Evolutionary conservation across 1,140 invertebrate species (phyloP).

Genomic region (Drosophila murphyi): DNA sequence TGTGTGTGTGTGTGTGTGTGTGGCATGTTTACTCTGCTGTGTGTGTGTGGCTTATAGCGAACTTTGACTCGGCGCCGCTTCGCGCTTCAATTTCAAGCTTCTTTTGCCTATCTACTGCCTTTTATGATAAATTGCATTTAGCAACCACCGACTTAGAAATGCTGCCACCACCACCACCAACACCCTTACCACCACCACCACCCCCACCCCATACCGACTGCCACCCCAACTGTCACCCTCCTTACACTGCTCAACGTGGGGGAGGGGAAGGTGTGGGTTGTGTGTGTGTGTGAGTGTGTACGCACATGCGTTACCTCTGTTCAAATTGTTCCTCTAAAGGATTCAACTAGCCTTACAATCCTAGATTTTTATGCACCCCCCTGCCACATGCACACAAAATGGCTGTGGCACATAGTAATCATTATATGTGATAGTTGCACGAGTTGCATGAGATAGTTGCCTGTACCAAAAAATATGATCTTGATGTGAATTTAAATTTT

Average conservation of each 20-base stretch:
- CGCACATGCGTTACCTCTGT: constrained; percentile 62
- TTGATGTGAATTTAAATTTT: not conserved
- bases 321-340: constrained; percentile 56
- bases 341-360: constrained; percentile 56
- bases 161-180: constrained; percentile 34
- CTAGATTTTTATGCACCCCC: constrained; percentile 38
- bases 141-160: constrained; percentile 66
- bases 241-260: constrained; percentile 31
- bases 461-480: not conserved
- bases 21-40: constrained; percentile 68
- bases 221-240: constrained; percentile 47
- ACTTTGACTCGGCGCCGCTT: constrained; percentile 62
- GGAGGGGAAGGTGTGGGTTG: constrained; percentile 1
- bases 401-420: constrained; percentile 27
- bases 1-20: constrained; percentile 38
- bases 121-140: constrained; percentile 83
- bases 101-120: constrained; percentile 48
- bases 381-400: constrained; percentile 44
- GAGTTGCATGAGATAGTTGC: not conserved
- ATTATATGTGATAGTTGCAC: not conserved
- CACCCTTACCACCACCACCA: constrained; percentile 31
- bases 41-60: constrained; percentile 34
- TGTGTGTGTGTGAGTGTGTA: constrained; percentile 27
- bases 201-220: constrained; percentile 16
- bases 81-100: constrained; percentile 78